Evolutionary conservation across 2,888 invertebrate species (phyloP).

Genomic region (Cordilura impudica): DNA sequence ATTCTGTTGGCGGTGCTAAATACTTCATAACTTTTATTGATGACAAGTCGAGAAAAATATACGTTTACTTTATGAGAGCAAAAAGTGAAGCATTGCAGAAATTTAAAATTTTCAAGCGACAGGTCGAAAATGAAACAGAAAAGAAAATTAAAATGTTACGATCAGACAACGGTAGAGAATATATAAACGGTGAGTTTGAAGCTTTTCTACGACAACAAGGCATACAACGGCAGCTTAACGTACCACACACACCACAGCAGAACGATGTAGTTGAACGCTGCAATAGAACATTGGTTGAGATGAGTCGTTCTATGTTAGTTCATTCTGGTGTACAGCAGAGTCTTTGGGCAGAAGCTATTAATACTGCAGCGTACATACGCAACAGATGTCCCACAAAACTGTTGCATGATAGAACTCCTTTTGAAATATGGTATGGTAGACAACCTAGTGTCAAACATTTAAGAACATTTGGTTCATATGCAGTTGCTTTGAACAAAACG

Average conservation of each 20-base stretch:
- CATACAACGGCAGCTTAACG: too few relatives aligned
- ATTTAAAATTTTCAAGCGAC: constrained; percentile 37
- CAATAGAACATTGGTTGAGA: constrained; percentile 22
- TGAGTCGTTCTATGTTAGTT: constrained; percentile 3
- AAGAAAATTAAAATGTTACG: constrained; percentile 7
- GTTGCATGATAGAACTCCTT: constrained; percentile 9
- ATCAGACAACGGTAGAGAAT: constrained; percentile 5
- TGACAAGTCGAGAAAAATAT: too few relatives aligned
- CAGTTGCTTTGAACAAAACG: too few relatives aligned
- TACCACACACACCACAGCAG: constrained; percentile 18
- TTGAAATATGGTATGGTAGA: constrained; percentile 27
- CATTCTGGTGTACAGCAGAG: too few relatives aligned
- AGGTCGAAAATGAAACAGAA: constrained; percentile 27
- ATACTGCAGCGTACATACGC: constrained; percentile 25
- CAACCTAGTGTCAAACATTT: constrained; percentile 42
- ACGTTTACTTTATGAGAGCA: too few relatives aligned
- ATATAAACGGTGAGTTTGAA: too few relatives aligned
- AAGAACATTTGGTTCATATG: constrained; percentile 54
- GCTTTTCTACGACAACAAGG: too few relatives aligned
- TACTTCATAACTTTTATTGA: too few relatives aligned
- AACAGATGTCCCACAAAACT: constrained; percentile 29
- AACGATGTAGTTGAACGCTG: constrained; percentile 34
- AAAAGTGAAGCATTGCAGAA: constrained; percentile 36
- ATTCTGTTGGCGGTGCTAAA: constrained; percentile 21
- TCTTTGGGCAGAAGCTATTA: too few relatives aligned